Evolutionary conservation across 2,888 invertebrate genomes (phyloP).

Genomic region (Seira ritae): DNA sequence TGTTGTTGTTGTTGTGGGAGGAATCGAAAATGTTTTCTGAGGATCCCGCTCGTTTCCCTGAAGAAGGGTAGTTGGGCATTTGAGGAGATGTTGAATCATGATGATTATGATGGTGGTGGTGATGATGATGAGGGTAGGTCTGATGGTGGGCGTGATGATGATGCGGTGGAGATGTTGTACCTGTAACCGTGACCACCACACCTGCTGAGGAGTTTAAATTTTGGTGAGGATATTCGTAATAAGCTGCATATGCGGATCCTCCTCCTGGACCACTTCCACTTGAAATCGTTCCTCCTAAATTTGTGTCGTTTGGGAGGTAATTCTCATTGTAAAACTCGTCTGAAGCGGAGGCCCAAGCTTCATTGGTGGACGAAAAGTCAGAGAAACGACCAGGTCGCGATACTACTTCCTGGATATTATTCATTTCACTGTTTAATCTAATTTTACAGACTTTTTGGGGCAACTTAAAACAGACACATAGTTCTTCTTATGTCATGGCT

Average conservation of each 20-base stretch:
- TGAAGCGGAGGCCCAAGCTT: constrained; percentile 64
- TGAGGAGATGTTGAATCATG: constrained; percentile 37
- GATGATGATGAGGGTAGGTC: background rate
- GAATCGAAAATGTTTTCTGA: too few relatives aligned
- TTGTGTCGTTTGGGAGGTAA: constrained; percentile 60
- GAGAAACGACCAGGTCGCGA: constrained; percentile 46
- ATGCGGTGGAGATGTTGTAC: constrained; percentile 37
- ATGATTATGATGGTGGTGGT: background rate
- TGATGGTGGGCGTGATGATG: constrained; percentile 3
- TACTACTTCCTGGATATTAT: constrained; percentile 39
- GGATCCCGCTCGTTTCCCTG: too few relatives aligned
- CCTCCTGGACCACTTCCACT: constrained; percentile 5
- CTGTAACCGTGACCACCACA: constrained; percentile 21
- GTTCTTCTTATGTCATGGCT: too few relatives aligned
- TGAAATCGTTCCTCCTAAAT: background rate
- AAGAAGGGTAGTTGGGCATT: constrained; percentile 22
- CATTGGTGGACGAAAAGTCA: constrained; percentile 51
- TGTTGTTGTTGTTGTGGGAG: constrained; percentile 11
- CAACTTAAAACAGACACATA: too few relatives aligned
- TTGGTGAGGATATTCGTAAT: constrained; percentile 57
- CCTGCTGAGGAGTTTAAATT: background rate
- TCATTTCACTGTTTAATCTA: too few relatives aligned
- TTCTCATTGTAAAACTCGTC: constrained; percentile 69
- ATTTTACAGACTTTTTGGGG: too few relatives aligned
- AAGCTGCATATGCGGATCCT: constrained; percentile 6